Base-by-base conservation (phyloP, 2,797 vertebrate genomes). In the Thaleichthys pacificus region DNA sequence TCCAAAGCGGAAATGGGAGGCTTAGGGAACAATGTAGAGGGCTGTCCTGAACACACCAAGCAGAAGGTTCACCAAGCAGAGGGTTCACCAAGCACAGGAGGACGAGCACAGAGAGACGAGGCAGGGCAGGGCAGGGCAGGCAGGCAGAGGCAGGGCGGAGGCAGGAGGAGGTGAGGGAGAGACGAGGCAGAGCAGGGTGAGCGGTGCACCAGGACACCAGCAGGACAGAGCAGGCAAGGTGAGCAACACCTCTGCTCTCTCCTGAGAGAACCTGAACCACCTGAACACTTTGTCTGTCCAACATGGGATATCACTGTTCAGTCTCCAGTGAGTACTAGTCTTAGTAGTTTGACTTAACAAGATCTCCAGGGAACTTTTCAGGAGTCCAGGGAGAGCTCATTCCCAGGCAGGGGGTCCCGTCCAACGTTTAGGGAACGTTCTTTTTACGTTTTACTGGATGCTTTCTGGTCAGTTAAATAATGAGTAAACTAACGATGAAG, bases 81-180 rank as follows among this genome's bases (percentile, higher is more conserved):
- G 86, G 66, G 5, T 61, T 12, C 71, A 85, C 80, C 83, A 93
- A 93, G 93, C 91, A 92, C 92, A 93, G 89, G 91, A 92, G 92
- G 92, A 90, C 89, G 82, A 79, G 86, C 81, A 91, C 82, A 87
- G 90, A 91, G 89, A 92, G 90, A 92, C 89, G 90, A 42, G 85
- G 82, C 76, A 75, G 86, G 85, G 91, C 83, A 87, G 85, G 85
- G 85, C 38, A 42, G 85, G 83, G 78, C 15, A 77, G 76, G 68
- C 85, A 86, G 91, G 89, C 91, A 94, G 92, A 93, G 93, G 92
- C 38, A 42, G 92, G 82, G 83, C 79, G 5, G n/a, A 35, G 32
- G 32, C 7, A 35, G 32, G 86, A 89, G 82, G 65, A 72, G 38
- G 57, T 51, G 83, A 73, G 17, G 70, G 71, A 81, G 72, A 74